Evolutionary conservation across 2,888 invertebrate species (phyloP).

Genomic region (Dascillus cervinus): DNA sequence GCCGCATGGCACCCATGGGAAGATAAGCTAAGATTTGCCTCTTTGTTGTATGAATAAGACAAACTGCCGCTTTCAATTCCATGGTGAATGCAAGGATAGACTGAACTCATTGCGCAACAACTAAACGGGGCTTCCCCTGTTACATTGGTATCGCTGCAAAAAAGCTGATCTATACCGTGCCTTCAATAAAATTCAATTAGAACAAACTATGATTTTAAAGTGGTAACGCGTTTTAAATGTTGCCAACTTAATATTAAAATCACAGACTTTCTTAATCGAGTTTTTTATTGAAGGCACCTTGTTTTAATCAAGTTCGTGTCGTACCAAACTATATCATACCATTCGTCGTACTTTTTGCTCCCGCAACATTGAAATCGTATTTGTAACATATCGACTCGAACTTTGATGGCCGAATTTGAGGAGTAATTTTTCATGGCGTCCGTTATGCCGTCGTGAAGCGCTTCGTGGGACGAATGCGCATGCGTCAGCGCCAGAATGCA

Average conservation of each 20-base stretch:
- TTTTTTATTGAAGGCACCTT: no score
- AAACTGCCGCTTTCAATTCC: slow-evolving; percentile 47
- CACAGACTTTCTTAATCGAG: no score
- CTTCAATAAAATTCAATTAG: no score
- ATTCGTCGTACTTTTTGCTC: slow-evolving; percentile 51
- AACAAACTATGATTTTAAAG: no score
- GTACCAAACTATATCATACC: slow-evolving; percentile 56
- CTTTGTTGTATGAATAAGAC: slow-evolving; percentile 49
- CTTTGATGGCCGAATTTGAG: slow-evolving; percentile 47
- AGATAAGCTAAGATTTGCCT: slow-evolving; percentile 37
- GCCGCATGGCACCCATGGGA: slow-evolving; percentile 34
- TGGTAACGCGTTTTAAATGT: no score
- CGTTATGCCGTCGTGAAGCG: slow-evolving; percentile 45
- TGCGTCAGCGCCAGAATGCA: slow-evolving; percentile 28
- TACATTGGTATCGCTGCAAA: no score
- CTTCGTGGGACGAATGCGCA: slow-evolving; percentile 25
- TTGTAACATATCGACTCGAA: slow-evolving; percentile 52
- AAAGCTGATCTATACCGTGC: no score
- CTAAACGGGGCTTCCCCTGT: slow-evolving; percentile 54
- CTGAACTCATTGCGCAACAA: slow-evolving; percentile 50
- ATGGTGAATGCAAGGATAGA: slow-evolving; percentile 54
- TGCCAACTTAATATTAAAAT: no score
- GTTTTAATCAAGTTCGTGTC: slow-evolving; percentile 40
- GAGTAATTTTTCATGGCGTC: slow-evolving; percentile 53
- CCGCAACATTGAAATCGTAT: slow-evolving; percentile 58